Conservation (phyloP, 2,113 vertebrate genomes). For the Oostethus manadensis region DNA sequence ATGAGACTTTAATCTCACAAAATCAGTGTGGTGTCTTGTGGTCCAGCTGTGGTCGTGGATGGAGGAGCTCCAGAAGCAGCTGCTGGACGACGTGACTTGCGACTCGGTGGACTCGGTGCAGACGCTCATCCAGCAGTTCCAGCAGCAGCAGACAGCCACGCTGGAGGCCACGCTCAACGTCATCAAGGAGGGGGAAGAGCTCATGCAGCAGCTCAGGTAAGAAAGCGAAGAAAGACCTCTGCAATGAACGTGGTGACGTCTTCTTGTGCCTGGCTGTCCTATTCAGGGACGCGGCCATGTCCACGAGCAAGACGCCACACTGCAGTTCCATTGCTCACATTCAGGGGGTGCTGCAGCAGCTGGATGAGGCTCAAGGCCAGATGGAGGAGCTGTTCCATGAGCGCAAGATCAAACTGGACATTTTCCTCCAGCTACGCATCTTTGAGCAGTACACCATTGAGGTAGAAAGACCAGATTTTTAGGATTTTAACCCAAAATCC, state of each 20-base stretch:
- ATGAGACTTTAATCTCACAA: no score
- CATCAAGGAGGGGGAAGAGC: constrained; percentile 96
- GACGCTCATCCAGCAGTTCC: constrained; percentile 96
- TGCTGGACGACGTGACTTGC: constrained; percentile 91
- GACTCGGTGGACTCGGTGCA: constrained; percentile 95
- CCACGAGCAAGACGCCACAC: constrained; percentile 92
- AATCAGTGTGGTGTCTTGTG: neutral
- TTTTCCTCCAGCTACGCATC: constrained; percentile 93
- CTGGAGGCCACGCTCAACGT: constrained; percentile 94
- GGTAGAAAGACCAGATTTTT: constrained; percentile 62
- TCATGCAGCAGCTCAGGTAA: constrained; percentile 97
- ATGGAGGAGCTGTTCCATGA: constrained; percentile 99
- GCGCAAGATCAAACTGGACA: constrained; percentile 95
- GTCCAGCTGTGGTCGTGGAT: constrained; percentile 97
- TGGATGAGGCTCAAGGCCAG: constrained; percentile 94
- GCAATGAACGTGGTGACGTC: neutral
- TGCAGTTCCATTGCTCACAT: constrained; percentile 96
- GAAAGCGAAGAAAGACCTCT: no score
- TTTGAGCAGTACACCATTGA: constrained; percentile 98
- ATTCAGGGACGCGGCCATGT: constrained; percentile 91
- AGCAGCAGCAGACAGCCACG: constrained; percentile 95
- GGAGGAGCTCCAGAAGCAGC: constrained; percentile 98
- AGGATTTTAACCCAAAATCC: no score
- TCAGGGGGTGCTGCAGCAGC: constrained; percentile 93
- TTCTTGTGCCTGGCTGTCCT: constrained; percentile 1